Conservation (phyloP, 92 coral and sea anemone genomes). For the Montipora capitata region DNA sequence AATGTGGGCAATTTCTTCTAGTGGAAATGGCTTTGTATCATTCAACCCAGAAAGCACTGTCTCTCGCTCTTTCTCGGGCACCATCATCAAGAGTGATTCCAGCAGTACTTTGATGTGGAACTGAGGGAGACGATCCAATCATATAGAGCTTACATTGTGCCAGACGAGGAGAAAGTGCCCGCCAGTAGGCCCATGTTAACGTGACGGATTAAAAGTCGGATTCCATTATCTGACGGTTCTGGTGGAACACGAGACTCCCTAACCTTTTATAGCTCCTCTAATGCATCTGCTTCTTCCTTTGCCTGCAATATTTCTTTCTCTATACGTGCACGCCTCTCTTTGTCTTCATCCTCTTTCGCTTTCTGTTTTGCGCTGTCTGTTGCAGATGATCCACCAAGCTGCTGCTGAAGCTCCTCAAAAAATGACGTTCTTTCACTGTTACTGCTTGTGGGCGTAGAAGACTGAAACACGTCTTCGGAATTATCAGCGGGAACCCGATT, state of each 20-base stretch:
- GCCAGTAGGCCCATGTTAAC: constrained; percentile 33
- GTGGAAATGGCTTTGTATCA: constrained; percentile 10
- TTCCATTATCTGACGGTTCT: constrained; percentile 9
- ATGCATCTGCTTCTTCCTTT: constrained; percentile 7
- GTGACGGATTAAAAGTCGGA: constrained; percentile 29
- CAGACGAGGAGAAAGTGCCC: constrained; percentile 34
- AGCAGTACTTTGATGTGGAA: constrained; percentile 29
- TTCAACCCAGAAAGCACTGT: constrained; percentile 26
- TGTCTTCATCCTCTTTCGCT: constrained; percentile 9
- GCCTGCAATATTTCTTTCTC: constrained; percentile 5
- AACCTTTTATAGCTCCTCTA: background rate
- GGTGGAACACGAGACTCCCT: background rate
- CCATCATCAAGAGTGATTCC: constrained; percentile 51
- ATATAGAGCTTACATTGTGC: constrained; percentile 35
- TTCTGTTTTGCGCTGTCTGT: constrained; percentile 9
- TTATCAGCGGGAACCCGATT: no score
- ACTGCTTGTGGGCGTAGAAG: background rate
- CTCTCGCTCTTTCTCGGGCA: constrained; percentile 29
- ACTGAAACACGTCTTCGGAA: no score
- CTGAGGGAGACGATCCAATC: constrained; percentile 57
- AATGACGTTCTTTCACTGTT: constrained; percentile 4
- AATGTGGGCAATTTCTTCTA: constrained; percentile 49
- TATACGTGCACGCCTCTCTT: background rate
- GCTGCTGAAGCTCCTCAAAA: constrained; percentile 18
- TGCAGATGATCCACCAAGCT: constrained; percentile 15